Percentiles rank a stretch among this genome's conserved stretches.
Evolutionary conservation across 2,797 vertebrate genomes (phyloP).

Genomic region (Melanotaenia parkinsoni): DNA sequence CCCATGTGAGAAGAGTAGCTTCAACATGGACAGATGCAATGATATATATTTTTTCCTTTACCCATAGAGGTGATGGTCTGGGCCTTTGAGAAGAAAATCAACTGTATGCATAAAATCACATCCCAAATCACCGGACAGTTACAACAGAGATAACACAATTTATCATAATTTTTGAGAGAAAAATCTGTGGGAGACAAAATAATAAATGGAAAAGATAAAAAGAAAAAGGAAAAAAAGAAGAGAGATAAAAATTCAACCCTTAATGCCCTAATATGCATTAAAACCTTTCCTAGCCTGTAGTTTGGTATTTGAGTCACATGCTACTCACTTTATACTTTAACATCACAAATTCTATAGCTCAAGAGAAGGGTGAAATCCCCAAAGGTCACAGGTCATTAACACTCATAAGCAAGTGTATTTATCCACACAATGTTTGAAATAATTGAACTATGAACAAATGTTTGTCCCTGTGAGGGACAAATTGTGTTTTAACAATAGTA

Average conservation of each 20-base stretch:
- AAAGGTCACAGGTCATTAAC: conserved; percentile 37
- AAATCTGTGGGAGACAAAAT: not conserved
- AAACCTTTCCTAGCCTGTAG: not conserved
- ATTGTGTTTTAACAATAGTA: conserved; percentile 49
- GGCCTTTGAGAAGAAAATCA: conserved; percentile 49
- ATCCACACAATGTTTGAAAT: conserved; percentile 40
- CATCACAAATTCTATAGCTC: not conserved
- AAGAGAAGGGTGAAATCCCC: conserved; percentile 21
- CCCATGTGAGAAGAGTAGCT: conserved; percentile 74
- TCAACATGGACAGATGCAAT: conserved; percentile 57
- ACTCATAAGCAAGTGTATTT: conserved; percentile 51
- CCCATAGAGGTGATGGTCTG: conserved; percentile 31
- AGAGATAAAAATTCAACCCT: not conserved
- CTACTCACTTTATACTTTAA: not conserved
- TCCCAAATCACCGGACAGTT: conserved; percentile 6
- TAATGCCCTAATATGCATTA: not conserved
- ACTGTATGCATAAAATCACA: conserved; percentile 31
- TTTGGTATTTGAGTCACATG: not conserved
- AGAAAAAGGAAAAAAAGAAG: not conserved
- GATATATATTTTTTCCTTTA: conserved; percentile 36
- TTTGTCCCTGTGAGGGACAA: conserved; percentile 24
- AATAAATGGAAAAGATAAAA: not conserved
- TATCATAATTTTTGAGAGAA: not conserved
- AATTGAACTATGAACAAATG: conserved; percentile 42
- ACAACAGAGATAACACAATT: conserved; percentile 1